Percentiles rank a stretch among this genome's conserved stretches.
These are phyloP conservation scores for Hypsibius dujardini DNA, from an alignment of 1,140 invertebrate genomes.

Conservation along the genomic window DNA sequence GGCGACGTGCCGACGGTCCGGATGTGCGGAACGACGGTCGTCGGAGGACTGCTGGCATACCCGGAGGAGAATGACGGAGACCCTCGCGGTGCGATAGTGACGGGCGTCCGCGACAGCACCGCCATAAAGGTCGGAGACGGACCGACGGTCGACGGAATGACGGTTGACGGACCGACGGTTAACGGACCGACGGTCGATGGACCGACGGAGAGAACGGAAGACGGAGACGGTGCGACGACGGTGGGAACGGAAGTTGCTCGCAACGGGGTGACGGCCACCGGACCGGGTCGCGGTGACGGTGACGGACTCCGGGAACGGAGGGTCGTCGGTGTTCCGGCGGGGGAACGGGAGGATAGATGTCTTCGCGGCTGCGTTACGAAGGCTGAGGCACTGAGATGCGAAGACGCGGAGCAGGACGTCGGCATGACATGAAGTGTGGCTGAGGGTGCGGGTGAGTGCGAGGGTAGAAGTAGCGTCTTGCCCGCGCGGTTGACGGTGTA, in stretches of 20 bases:
- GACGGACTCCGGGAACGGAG: no score
- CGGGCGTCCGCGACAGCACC: neutral
- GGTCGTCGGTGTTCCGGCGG: no score
- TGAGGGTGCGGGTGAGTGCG: neutral
- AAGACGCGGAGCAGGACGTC: neutral
- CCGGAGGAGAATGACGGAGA: no score
- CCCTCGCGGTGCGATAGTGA: neutral
- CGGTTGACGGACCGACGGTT: no score
- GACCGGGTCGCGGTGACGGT: no score
- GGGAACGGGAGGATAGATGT: no score
- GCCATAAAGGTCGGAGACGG: neutral
- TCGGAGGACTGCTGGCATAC: neutral
- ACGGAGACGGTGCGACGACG: neutral
- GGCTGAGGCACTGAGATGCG: neutral
- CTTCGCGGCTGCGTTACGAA: no score
- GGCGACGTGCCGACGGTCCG: no score
- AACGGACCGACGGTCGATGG: no score
- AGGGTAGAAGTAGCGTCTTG: neutral
- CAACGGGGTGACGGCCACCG: no score
- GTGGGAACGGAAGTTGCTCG: neutral
- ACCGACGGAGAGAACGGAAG: neutral
- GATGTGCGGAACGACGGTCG: neutral
- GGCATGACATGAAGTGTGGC: neutral
- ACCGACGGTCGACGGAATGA: neutral
- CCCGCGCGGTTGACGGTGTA: neutral